Conservation (phyloP, 2,888 invertebrate species). For the Petrolisthes manimaculis region DNA sequence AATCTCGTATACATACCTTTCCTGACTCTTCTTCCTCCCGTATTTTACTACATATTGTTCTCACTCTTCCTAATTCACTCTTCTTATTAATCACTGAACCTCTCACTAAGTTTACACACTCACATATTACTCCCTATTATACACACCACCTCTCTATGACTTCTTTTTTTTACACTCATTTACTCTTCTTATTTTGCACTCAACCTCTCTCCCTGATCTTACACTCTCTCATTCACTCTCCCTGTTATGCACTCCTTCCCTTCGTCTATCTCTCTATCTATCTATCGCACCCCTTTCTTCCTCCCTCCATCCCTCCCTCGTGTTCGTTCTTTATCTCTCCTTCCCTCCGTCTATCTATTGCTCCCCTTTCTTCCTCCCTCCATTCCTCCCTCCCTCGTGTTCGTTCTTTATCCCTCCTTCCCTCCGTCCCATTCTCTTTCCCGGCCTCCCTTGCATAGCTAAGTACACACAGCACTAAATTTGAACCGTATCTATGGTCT, state of each 20-base stretch:
- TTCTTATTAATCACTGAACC: not conserved
- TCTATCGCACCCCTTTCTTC: not conserved
- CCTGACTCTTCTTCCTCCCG: not conserved
- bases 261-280: not conserved
- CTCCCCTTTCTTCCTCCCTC: not conserved
- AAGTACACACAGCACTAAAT: too few relatives aligned
- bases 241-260: not conserved
- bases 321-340: not conserved
- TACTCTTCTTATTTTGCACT: not conserved
- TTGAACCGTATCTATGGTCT: not conserved
- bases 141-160: not conserved
- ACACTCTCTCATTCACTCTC: not conserved
- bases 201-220: not conserved
- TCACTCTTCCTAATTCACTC: not conserved
- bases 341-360: not conserved
- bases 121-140: not conserved
- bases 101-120: not conserved
- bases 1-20: not conserved
- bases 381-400: not conserved
- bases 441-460: too few relatives aligned
- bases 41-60: not conserved
- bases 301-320: not conserved
- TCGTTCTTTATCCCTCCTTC: not conserved
- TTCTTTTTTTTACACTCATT: not conserved
- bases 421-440: not conserved